Conservation (phyloP, 2,113 vertebrate genomes). For the Rhinolophus sinicus region DNA sequence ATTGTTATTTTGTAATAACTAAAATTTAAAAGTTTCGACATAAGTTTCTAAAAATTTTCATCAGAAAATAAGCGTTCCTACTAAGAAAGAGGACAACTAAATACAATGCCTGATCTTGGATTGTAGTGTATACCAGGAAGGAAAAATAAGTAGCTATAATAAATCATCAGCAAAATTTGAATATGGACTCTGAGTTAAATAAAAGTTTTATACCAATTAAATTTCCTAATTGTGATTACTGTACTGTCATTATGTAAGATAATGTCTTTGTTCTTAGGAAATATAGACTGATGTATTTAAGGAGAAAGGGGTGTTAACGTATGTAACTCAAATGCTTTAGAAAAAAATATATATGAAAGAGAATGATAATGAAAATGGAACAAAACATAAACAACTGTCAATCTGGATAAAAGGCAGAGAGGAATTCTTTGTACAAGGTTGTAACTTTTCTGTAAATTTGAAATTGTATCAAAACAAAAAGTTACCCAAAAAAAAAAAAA, state of each 20-base stretch:
- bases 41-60: constrained; percentile 50
- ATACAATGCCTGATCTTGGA: background rate
- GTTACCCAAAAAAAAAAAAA: background rate
- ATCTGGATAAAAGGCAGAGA: background rate
- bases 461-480: constrained; percentile 51
- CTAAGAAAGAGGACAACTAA: constrained; percentile 34
- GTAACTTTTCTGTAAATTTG: constrained; percentile 27
- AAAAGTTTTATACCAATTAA: constrained; percentile 17
- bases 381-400: constrained; percentile 8
- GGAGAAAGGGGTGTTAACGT: background rate
- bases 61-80: constrained; percentile 17
- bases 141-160: background rate
- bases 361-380: constrained; percentile 25
- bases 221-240: constrained; percentile 31
- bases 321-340: background rate
- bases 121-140: background rate
- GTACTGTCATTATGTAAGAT: background rate
- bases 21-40: constrained; percentile 37
- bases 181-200: background rate
- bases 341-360: background rate
- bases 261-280: constrained; percentile 25
- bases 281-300: background rate
- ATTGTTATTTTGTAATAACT: constrained; percentile 27
- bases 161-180: constrained; percentile 32
- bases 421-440: constrained; percentile 19